These are phyloP conservation scores for Chloroclysta siterata DNA, from an alignment of 2,888 invertebrate genomes.

Conservation along the genomic window DNA sequence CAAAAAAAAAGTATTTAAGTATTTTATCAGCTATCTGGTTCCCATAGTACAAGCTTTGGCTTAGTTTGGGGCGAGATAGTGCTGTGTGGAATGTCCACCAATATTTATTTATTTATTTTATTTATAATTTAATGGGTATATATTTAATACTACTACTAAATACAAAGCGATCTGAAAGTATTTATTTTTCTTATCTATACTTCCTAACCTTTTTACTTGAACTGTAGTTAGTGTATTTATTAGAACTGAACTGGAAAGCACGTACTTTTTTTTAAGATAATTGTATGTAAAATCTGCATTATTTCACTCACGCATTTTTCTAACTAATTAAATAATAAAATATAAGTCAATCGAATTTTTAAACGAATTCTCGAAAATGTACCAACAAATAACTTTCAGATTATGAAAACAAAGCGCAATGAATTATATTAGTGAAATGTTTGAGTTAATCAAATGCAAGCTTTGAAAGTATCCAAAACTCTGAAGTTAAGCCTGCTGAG, in stretches of 20 bases:
- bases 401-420: conserved; percentile 24
- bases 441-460: conserved; percentile 15
- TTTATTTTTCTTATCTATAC: too few relatives aligned
- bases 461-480: conserved; percentile 9
- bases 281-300: neutral
- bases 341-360: neutral
- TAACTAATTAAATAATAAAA: neutral
- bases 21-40: too few relatives aligned
- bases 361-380: neutral
- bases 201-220: neutral
- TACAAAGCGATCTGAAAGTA: too few relatives aligned
- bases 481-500: conserved; percentile 8
- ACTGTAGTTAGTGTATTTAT: neutral
- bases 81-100: too few relatives aligned
- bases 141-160: too few relatives aligned
- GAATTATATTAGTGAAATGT: conserved; percentile 22
- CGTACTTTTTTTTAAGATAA: too few relatives aligned
- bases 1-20: too few relatives aligned
- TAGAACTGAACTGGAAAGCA: neutral
- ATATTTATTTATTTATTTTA: too few relatives aligned
- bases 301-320: neutral
- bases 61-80: too few relatives aligned
- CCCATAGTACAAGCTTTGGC: too few relatives aligned
- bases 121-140: too few relatives aligned
- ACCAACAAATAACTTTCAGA: conserved; percentile 19